Conservation (phyloP, 2,797 vertebrate genomes). For the Lagodon rhomboides region DNA sequence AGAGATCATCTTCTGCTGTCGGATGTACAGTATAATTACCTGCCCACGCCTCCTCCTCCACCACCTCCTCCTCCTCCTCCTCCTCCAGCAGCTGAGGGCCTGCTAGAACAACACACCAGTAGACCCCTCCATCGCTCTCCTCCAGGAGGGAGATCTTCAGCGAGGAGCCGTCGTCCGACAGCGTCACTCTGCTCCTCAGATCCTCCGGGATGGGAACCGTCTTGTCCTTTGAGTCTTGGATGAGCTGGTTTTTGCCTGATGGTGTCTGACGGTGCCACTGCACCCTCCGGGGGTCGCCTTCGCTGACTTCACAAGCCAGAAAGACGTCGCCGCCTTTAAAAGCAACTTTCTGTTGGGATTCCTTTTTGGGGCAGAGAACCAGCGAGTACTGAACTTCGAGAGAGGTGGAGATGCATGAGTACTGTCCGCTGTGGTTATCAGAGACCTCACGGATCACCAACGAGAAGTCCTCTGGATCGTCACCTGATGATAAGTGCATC, state of each 20-base stretch:
- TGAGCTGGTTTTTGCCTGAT: constrained; percentile 32
- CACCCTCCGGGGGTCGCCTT: constrained; percentile 42
- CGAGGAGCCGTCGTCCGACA: constrained; percentile 34
- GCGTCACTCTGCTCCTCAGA: constrained; percentile 57
- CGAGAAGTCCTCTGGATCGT: constrained; percentile 55
- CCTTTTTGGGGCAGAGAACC: constrained; percentile 66
- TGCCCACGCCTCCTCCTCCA: rapidly evolving
- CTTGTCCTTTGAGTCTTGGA: constrained; percentile 58
- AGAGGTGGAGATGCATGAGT: constrained; percentile 68
- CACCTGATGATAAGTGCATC: constrained; percentile 49
- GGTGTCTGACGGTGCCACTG: constrained; percentile 74
- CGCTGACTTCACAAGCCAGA: constrained; percentile 57
- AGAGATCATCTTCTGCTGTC: not conserved
- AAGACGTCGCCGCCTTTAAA: constrained; percentile 5
- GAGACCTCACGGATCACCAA: constrained; percentile 71
- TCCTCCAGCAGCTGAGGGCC: not conserved
- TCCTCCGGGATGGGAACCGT: constrained; percentile 47
- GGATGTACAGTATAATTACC: constrained; percentile 8
- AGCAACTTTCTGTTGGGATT: not conserved
- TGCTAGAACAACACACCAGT: constrained; percentile 72
- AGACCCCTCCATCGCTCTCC: constrained; percentile 58
- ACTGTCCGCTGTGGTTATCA: constrained; percentile 67
- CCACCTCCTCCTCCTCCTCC: not conserved
- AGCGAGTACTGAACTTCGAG: constrained; percentile 66
- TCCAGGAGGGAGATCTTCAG: constrained; percentile 63